Base-by-base conservation (phyloP, 2,888 invertebrate species). In the Hemicrepidius hirtus region DNA sequence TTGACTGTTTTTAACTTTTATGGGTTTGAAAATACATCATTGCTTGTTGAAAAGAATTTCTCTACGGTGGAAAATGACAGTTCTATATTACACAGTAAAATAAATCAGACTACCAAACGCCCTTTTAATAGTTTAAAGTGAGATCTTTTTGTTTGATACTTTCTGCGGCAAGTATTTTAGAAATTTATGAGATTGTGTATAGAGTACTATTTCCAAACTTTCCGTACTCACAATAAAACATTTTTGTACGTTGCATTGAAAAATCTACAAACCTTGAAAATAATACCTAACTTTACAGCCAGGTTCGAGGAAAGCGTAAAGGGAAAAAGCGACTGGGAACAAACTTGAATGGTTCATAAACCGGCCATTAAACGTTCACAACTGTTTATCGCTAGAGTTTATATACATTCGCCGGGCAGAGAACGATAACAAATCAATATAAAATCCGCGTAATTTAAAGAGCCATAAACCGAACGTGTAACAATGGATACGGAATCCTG, bases 381-480 rank as follows among this genome's bases (percentile, higher is more conserved):
- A 57, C 35, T 40, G 57, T 57, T 57, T 57, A 57, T 57, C 35
- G 57, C 20, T 20, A 20, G n/a, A 57, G 37, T 57, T 57, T 57
- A 57, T 44, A 44, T 32, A 32, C 57, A 57, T 57, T 57, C 57
- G 16, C 37, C n/a, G 13, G 37, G 57, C 57, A 57, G 24, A 18
- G 57, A 57, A 20, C 57, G 57, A 57, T 57, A 57, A 57, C 57
- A 57, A 37, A 57, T 57, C 57, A 18, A 57, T 57, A 57, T 35
- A 57, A 57, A 57, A 57, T 57, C 57, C 12, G 12, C 18, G 37
- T 57, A 57, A 63, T 49, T 49, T 49, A 20, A 63, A 63, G 35
- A 59, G 62, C 35, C 35, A 49, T 63, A 46, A 63, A 63, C 28
- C 50, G 50, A 35, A 49, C 37, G 35, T 44, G 44, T 37, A 64